Conservation (phyloP, 1,140 invertebrate species). For the Ooceraea biroi region DNA sequence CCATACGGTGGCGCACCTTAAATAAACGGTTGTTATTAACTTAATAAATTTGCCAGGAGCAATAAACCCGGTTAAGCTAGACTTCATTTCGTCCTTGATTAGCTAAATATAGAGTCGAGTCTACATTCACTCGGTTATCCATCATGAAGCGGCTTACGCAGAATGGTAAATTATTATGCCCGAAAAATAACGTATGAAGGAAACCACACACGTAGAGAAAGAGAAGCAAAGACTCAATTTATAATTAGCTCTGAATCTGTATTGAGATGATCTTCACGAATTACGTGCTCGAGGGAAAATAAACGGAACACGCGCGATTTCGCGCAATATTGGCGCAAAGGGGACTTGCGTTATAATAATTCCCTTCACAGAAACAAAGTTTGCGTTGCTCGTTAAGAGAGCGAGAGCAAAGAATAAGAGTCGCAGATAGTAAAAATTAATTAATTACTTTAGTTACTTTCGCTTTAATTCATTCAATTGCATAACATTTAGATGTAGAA, state of each 20-base stretch:
- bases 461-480: neutral
- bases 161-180: conserved; percentile 31
- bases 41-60: conserved; percentile 78
- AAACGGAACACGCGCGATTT: conserved; percentile 24
- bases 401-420: neutral
- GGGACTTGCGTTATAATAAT: no score
- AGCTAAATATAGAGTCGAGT: conserved; percentile 41
- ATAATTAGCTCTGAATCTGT: conserved; percentile 55
- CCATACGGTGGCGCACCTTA: conserved; percentile 66
- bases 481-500: neutral
- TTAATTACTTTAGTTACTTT: conserved; percentile 14
- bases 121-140: conserved; percentile 53
- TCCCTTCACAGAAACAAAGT: no score
- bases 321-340: neutral
- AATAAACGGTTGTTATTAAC: conserved; percentile 83
- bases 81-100: conserved; percentile 60
- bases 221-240: conserved; percentile 7
- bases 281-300: conserved; percentile 23
- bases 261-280: conserved; percentile 32
- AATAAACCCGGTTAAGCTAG: conserved; percentile 75
- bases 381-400: neutral
- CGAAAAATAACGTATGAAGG: conserved; percentile 49
- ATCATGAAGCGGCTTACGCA: conserved; percentile 18
- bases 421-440: neutral
- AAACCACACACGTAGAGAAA: conserved; percentile 9